Evolutionary conservation across 1,140 invertebrate genomes (phyloP).

Genomic region (Drosophila suzukii): DNA sequence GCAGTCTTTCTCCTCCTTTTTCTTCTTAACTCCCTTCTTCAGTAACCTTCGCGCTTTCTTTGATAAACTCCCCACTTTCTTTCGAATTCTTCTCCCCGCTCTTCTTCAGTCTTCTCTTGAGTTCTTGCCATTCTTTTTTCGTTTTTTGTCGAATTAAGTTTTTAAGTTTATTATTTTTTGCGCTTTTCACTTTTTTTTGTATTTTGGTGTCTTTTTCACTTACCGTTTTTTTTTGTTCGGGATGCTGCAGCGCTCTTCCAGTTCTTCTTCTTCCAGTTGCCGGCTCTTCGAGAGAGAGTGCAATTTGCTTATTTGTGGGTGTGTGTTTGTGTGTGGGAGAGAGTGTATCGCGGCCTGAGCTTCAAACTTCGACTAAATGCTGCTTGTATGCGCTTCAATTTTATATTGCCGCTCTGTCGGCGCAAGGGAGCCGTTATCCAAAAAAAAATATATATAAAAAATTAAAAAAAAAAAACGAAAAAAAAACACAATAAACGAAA

Average conservation of each 20-base stretch:
- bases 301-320: conserved; percentile 12
- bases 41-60: background rate
- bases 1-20: background rate
- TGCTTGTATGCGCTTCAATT: conserved; percentile 77
- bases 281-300: conserved; percentile 14
- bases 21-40: background rate
- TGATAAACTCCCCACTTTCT: no score
- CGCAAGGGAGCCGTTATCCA: conserved; percentile 55
- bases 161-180: background rate
- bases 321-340: conserved; percentile 29
- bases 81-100: conserved; percentile 3
- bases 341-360: conserved; percentile 55
- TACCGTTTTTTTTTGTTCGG: conserved; percentile 18
- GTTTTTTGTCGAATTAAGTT: background rate
- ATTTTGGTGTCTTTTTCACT: conserved; percentile 14
- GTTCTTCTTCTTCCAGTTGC: conserved; percentile 3
- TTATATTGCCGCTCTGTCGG: conserved; percentile 68
- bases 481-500: conserved; percentile 45
- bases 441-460: conserved; percentile 42
- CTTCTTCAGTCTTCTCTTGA: background rate
- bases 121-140: background rate
- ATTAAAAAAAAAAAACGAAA: conserved; percentile 15
- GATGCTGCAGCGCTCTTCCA: conserved; percentile 11
- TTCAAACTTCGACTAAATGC: conserved; percentile 67
- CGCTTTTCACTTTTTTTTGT: conserved; percentile 9